Percentiles rank a stretch among this genome's conserved stretches.
These are phyloP conservation scores for Chaunax sp. DNA, from an alignment of 2,797 vertebrate genomes.

Conservation along the genomic window DNA sequence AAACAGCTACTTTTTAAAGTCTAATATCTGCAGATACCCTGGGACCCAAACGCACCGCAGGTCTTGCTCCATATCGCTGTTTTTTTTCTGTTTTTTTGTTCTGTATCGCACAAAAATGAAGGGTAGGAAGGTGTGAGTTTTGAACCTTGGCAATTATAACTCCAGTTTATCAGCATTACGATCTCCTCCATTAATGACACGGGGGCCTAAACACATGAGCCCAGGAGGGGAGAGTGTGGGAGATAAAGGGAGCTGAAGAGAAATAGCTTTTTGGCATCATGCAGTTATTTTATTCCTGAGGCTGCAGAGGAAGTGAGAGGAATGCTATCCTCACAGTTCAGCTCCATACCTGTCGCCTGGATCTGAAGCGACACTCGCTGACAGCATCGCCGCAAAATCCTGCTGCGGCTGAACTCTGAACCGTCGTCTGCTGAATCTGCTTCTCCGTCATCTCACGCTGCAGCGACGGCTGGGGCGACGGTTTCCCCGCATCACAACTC, in stretches of 20 bases:
- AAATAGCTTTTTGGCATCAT: slow-evolving; percentile 61
- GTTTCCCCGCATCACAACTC: slow-evolving; percentile 33
- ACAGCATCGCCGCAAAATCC: slow-evolving; percentile 56
- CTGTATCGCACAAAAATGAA: slow-evolving; percentile 37
- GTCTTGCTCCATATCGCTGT: slow-evolving; percentile 56
- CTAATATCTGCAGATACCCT: slow-evolving; percentile 71
- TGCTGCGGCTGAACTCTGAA: slow-evolving; percentile 53
- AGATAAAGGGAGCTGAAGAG: slow-evolving; percentile 49
- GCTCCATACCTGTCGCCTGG: slow-evolving; percentile 56
- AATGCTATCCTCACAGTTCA: slow-evolving; percentile 42
- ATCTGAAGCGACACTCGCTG: slow-evolving; percentile 67
- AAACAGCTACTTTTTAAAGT: slow-evolving; percentile 71
- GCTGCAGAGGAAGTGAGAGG: slow-evolving; percentile 33
- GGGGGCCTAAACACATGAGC: slow-evolving; percentile 52
- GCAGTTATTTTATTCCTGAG: slow-evolving; percentile 33
- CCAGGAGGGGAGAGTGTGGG: slow-evolving; percentile 22
- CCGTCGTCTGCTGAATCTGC: slow-evolving; percentile 45
- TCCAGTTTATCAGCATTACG: slow-evolving; percentile 55
- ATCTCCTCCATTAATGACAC: slow-evolving; percentile 53
- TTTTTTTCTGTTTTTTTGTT: slow-evolving; percentile 19
- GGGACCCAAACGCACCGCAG: slow-evolving; percentile 55
- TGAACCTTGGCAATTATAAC: slow-evolving; percentile 45
- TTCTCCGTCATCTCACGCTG: slow-evolving; percentile 13
- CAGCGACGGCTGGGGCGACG: slow-evolving; percentile 19
- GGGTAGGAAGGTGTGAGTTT: slow-evolving; percentile 27